Percentiles rank a stretch among this genome's conserved stretches.
phyloP scores from a whole-genome alignment of 2,113 vertebrate species.

The Uria aalge region DNA sequence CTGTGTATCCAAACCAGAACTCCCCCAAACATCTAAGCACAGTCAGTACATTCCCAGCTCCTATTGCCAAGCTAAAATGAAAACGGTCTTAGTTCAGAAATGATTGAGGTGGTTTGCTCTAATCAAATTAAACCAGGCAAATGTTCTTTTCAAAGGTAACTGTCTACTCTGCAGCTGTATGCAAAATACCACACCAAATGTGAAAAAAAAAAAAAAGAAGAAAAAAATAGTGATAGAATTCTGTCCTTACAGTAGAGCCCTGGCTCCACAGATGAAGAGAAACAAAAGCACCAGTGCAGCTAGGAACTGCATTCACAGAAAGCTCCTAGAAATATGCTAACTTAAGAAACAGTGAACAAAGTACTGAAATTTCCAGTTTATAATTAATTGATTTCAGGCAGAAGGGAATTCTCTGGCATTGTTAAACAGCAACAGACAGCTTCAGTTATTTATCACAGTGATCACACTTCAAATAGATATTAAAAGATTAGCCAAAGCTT shows the following conservation, averaged over 20 bases:
- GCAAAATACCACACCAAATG: slow-evolving; percentile 85
- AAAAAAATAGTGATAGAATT: slow-evolving; percentile 75
- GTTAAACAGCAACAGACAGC: slow-evolving; percentile 68
- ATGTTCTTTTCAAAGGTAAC: slow-evolving; percentile 86
- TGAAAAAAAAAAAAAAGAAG: slow-evolving; percentile 38
- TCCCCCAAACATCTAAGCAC: slow-evolving; percentile 71
- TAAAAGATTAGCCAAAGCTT: slow-evolving; percentile 51
- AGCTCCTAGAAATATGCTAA: slow-evolving; percentile 71
- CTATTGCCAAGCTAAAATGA: slow-evolving; percentile 85
- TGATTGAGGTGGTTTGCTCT: slow-evolving; percentile 85
- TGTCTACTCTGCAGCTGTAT: slow-evolving; percentile 88
- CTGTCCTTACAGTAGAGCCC: slow-evolving; percentile 73
- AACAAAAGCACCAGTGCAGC: slow-evolving; percentile 73
- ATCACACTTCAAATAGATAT: slow-evolving; percentile 57
- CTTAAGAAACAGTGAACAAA: slow-evolving; percentile 69
- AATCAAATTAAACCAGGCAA: slow-evolving; percentile 84
- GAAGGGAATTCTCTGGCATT: slow-evolving; percentile 60
- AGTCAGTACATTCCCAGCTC: slow-evolving; percentile 81
- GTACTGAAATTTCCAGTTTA: slow-evolving; percentile 71
- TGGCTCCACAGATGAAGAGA: slow-evolving; percentile 69
- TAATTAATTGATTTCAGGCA: slow-evolving; percentile 68
- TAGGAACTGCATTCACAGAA: slow-evolving; percentile 65
- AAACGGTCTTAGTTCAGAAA: slow-evolving; percentile 82
- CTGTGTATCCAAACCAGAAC: slow-evolving; percentile 53
- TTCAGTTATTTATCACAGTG: slow-evolving; percentile 63